These are phyloP conservation scores for Ibycter americanus DNA, from an alignment of 2,797 vertebrate genomes.

Conservation along the genomic window DNA sequence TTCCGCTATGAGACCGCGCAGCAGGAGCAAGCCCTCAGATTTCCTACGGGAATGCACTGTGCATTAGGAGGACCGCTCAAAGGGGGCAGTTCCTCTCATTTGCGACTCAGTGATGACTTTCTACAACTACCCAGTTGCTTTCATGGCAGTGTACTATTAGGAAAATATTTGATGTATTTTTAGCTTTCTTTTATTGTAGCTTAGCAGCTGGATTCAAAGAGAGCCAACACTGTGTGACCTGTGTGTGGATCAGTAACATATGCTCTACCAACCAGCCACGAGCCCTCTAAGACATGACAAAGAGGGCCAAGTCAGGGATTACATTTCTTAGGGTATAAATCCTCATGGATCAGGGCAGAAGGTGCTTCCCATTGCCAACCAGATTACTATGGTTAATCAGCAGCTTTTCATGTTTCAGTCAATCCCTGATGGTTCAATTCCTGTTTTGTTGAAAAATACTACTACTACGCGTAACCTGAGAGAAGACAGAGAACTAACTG, in stretches of 20 bases:
- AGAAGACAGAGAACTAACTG: conserved; percentile 31
- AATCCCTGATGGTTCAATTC: neutral
- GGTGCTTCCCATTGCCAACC: neutral
- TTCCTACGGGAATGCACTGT: neutral
- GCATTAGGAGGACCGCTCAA: neutral
- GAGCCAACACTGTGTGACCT: neutral
- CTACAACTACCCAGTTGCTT: neutral
- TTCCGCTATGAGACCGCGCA: neutral
- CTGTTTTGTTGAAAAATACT: neutral
- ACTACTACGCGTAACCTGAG: conserved; percentile 10
- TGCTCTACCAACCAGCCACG: neutral
- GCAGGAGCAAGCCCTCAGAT: neutral
- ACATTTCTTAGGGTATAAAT: neutral
- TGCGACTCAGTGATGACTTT: neutral
- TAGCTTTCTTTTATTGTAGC: conserved; percentile 56
- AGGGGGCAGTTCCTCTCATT: neutral
- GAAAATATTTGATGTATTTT: conserved; percentile 64
- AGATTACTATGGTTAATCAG: conserved; percentile 22
- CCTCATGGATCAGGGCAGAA: neutral
- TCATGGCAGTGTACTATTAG: neutral
- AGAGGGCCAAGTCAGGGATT: neutral
- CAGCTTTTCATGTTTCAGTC: conserved; percentile 13
- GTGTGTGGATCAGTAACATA: neutral
- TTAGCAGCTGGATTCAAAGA: conserved; percentile 51
- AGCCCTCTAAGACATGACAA: neutral